phyloP scores from a whole-genome alignment of 2,797 vertebrate species.

The Avahi laniger region DNA sequence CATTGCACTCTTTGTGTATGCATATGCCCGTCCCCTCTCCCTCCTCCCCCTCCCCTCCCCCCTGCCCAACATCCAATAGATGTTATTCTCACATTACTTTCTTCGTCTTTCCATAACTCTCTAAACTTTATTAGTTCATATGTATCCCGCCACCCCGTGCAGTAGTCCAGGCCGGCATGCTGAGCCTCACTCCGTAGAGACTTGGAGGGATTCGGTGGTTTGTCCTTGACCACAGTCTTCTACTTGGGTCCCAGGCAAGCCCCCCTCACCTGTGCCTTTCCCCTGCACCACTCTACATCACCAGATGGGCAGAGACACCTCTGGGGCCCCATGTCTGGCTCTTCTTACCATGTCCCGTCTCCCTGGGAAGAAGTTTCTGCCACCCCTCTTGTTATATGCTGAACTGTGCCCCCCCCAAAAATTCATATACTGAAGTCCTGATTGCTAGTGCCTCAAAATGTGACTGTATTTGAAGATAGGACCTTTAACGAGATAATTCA shows the following conservation, averaged over 20 bases:
- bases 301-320: background rate
- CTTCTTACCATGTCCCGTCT: background rate
- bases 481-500: background rate
- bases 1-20: too few relatives aligned
- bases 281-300: background rate
- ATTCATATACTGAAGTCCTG: background rate
- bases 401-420: background rate
- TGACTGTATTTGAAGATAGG: background rate
- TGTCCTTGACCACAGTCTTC: background rate
- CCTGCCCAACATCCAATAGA: too few relatives aligned
- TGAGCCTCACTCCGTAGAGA: background rate
- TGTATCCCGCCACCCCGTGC: background rate
- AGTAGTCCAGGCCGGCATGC: background rate
- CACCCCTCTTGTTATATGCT: background rate
- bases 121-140: background rate
- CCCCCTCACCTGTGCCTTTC: background rate
- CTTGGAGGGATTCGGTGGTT: background rate
- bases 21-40: too few relatives aligned
- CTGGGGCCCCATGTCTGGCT: background rate
- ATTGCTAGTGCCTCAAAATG: background rate
- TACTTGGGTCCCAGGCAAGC: background rate
- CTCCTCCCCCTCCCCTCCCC: too few relatives aligned
- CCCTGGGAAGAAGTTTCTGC: background rate
- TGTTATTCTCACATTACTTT: background rate
- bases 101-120: background rate